Conservation (phyloP, 2,888 invertebrate genomes). For the Hirtodrosophila confusa region DNA sequence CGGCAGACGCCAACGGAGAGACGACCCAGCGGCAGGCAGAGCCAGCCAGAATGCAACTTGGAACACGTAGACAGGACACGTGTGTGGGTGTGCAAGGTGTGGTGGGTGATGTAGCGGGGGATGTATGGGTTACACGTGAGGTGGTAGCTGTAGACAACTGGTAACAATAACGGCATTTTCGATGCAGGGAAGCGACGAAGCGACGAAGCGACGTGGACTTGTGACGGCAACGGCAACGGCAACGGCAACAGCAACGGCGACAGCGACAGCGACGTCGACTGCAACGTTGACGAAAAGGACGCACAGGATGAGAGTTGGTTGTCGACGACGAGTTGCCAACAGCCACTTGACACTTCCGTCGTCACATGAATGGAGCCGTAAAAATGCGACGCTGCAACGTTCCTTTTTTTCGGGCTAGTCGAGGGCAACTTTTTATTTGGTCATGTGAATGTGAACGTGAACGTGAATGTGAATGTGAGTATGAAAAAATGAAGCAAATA, state of each 20-base stretch:
- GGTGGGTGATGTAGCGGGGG: slow-evolving; percentile 12
- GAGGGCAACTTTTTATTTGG: slow-evolving; percentile 76
- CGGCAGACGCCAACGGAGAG: slow-evolving; percentile 58
- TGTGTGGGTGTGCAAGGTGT: slow-evolving; percentile 6
- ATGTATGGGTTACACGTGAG: slow-evolving; percentile 33
- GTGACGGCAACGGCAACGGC: slow-evolving; percentile 21
- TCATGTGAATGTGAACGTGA: slow-evolving; percentile 52
- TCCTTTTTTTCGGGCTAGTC: slow-evolving; percentile 62
- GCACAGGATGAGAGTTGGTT: slow-evolving; percentile 67
- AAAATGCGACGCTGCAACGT: slow-evolving; percentile 75
- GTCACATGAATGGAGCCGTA: slow-evolving; percentile 80
- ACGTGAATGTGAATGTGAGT: slow-evolving; percentile 10
- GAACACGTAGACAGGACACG: slow-evolving; percentile 52
- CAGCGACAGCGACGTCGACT: slow-evolving; percentile 16
- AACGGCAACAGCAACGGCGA: slow-evolving; percentile 23
- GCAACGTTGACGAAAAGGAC: slow-evolving; percentile 73
- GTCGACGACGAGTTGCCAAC: slow-evolving; percentile 79
- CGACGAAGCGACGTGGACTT: slow-evolving; percentile 2
- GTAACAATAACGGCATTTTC: slow-evolving; percentile 80
- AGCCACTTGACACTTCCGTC: slow-evolving; percentile 80
- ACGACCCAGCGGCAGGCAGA: slow-evolving; percentile 23
- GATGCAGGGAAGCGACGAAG: slow-evolving; percentile 50
- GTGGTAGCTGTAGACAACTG: slow-evolving; percentile 65
- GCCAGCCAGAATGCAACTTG: slow-evolving; percentile 57
- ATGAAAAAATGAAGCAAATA: slow-evolving; percentile 68